Percentiles rank a stretch among this genome's conserved stretches.
Conservation (phyloP, 2,797 vertebrate species). For the Etheostoma perlongum region DNA sequence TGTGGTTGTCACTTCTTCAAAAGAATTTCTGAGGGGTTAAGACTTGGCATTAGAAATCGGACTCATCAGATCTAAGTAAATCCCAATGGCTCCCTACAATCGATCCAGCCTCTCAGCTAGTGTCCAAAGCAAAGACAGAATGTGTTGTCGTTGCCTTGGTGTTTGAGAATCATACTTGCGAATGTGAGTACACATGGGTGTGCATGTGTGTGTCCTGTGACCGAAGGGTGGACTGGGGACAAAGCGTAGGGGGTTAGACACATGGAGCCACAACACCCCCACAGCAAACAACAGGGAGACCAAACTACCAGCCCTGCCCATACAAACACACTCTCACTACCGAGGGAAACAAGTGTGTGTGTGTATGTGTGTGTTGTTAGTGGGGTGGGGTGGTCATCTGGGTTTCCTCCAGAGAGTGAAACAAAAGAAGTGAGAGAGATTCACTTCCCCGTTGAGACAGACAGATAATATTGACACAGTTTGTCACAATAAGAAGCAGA, state of each 20-base stretch:
- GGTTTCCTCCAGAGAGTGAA: constrained; percentile 72
- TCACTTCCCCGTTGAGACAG: constrained; percentile 72
- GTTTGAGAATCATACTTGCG: constrained; percentile 15
- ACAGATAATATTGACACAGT: constrained; percentile 78
- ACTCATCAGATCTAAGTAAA: neutral
- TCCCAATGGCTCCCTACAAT: neutral
- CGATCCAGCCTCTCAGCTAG: neutral
- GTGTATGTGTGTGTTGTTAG: constrained; percentile 26
- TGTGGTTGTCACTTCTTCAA: neutral
- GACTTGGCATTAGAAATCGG: neutral
- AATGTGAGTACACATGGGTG: constrained; percentile 3
- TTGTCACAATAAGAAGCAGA: constrained; percentile 60
- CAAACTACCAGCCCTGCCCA: constrained; percentile 56
- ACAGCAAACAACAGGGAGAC: constrained; percentile 66
- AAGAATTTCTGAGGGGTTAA: neutral
- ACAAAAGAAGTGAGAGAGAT: constrained; percentile 70
- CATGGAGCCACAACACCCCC: constrained; percentile 74
- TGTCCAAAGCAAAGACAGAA: neutral
- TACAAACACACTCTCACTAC: constrained; percentile 60
- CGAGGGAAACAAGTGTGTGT: constrained; percentile 30
- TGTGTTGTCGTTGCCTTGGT: neutral
- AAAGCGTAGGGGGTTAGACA: constrained; percentile 52
- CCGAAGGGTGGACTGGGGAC: constrained; percentile 55
- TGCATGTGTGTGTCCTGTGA: constrained; percentile 52
- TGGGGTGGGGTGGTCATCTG: constrained; percentile 58